These are phyloP conservation scores for Eurosta solidaginis DNA, from an alignment of 1,140 invertebrate genomes.

Conservation along the genomic window DNA sequence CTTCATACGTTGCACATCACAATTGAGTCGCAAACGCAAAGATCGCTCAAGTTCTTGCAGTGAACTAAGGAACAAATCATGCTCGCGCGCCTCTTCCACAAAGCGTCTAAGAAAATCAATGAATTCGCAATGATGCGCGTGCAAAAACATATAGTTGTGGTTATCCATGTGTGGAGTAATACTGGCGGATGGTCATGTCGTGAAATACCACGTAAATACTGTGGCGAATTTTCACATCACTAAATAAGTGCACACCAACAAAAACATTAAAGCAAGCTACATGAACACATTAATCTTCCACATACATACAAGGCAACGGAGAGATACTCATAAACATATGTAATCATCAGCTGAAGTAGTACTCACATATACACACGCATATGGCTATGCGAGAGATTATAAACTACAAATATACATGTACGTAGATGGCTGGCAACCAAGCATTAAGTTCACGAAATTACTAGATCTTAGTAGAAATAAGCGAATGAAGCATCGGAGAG, in stretches of 20 bases:
- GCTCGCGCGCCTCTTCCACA: slow-evolving; percentile 13
- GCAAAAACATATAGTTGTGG: neutral
- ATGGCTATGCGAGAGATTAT: no score
- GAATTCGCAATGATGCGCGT: neutral
- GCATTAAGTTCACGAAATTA: no score
- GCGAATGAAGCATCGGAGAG: no score
- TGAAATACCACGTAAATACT: neutral
- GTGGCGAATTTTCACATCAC: neutral
- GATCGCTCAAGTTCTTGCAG: neutral
- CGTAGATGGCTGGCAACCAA: no score
- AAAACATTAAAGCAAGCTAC: neutral
- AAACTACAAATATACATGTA: no score
- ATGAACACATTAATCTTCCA: no score
- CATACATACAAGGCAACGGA: no score
- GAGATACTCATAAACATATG: no score
- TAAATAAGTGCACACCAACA: neutral
- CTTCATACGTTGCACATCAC: neutral
- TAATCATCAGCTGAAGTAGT: no score
- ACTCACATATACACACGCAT: no score
- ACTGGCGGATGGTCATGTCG: neutral
- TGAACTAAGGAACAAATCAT: neutral
- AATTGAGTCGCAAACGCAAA: neutral
- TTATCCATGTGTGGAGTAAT: neutral
- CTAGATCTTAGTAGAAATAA: no score
- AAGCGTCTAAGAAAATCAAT: slow-evolving; percentile 22